A percentile compares a stretch with the other conserved stretches of the same genome.
These are phyloP conservation scores for Xestia rhomboidea DNA, from an alignment of 2,888 invertebrate species.

Conservation along the genomic window DNA sequence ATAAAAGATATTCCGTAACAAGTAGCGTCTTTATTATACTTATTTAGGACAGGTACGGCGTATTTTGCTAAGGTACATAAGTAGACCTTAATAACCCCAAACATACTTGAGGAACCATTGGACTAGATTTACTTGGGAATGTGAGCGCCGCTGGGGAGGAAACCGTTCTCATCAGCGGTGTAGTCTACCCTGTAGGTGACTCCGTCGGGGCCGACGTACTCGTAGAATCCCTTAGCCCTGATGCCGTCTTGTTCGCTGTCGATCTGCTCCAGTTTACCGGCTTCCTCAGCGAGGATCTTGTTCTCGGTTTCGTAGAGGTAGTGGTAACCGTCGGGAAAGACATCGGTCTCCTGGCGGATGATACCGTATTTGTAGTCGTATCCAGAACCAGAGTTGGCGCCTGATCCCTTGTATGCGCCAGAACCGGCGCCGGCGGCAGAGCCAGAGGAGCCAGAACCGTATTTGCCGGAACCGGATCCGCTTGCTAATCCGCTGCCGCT, in stretches of 20 bases:
- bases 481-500: neutral
- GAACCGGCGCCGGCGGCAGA: slow-evolving; percentile 15
- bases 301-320: slow-evolving; percentile 89
- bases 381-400: slow-evolving; percentile 37
- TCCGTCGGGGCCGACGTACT: slow-evolving; percentile 86
- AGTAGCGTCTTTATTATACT: slow-evolving; percentile 61
- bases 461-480: slow-evolving; percentile 15
- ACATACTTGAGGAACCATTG: slow-evolving; percentile 27
- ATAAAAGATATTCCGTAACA: slow-evolving; percentile 44
- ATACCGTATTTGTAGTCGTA: slow-evolving; percentile 86
- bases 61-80: slow-evolving; percentile 8
- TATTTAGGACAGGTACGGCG: slow-evolving; percentile 48
- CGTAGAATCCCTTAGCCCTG: slow-evolving; percentile 85
- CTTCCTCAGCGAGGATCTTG: slow-evolving; percentile 87
- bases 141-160: slow-evolving; percentile 81
- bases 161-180: slow-evolving; percentile 87
- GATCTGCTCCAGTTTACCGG: slow-evolving; percentile 82
- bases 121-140: slow-evolving; percentile 78
- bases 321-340: slow-evolving; percentile 84
- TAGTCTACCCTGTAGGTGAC: slow-evolving; percentile 88
- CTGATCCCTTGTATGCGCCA: slow-evolving; percentile 9
- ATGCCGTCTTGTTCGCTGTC: slow-evolving; percentile 78
- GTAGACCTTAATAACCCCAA: slow-evolving; percentile 19
- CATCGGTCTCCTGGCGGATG: slow-evolving; percentile 84
- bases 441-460: slow-evolving; percentile 5